Percentiles rank a stretch among this genome's conserved stretches.
Conservation (phyloP, 2,797 vertebrate species). For the Neomorphus geoffroyi region DNA sequence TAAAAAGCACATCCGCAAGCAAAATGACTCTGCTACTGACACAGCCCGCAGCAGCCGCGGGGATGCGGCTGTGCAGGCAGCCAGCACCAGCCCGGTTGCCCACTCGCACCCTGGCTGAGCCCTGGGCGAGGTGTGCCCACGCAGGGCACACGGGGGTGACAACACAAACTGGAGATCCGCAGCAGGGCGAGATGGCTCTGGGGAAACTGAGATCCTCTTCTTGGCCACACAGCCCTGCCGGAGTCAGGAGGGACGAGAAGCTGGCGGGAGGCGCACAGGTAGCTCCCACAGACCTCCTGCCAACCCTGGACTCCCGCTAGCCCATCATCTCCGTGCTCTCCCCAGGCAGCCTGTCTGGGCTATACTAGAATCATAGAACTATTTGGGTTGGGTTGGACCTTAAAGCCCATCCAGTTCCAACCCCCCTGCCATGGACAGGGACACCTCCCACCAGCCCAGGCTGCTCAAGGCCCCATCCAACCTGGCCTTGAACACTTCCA, state of each 20-base stretch:
- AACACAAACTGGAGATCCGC: not conserved
- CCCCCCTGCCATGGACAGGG: too few relatives aligned
- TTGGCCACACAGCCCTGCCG: not conserved
- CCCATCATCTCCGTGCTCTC: not conserved
- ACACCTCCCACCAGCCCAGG: too few relatives aligned
- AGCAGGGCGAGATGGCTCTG: not conserved
- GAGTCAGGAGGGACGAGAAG: not conserved
- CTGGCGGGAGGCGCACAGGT: not conserved
- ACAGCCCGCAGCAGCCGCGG: not conserved
- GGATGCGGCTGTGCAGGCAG: not conserved
- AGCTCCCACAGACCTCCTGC: not conserved
- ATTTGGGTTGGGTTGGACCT: too few relatives aligned
- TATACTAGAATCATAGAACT: not conserved
- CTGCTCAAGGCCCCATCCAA: too few relatives aligned
- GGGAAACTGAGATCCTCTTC: not conserved
- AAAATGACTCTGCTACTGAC: constrained; percentile 66
- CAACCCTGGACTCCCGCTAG: not conserved
- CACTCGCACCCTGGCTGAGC: not conserved
- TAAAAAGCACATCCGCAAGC: constrained; percentile 71
- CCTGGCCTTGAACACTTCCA: too few relatives aligned
- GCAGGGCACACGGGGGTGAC: not conserved
- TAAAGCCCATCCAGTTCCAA: too few relatives aligned
- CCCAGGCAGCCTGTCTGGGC: not conserved
- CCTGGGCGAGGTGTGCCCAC: not conserved
- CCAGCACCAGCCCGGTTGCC: not conserved